These are phyloP conservation scores for Crocidura indochinensis DNA, from an alignment of 2,797 vertebrate species.

Conservation along the genomic window DNA sequence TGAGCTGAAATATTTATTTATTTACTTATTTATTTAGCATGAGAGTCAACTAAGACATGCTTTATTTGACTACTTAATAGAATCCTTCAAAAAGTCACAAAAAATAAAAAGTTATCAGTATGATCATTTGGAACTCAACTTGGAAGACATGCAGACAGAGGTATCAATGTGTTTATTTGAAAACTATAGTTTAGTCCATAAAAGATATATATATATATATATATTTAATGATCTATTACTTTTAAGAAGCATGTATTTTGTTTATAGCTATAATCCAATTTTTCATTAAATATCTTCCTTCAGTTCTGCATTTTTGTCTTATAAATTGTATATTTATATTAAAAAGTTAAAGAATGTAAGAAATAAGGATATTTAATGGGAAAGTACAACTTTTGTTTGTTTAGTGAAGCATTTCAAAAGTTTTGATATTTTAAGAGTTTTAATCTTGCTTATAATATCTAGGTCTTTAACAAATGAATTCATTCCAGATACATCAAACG, in stretches of 20 bases:
- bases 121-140: conserved; percentile 64
- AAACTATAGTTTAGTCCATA: not conserved
- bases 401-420: not conserved
- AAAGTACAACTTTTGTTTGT: not conserved
- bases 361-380: not conserved
- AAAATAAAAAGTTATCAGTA: conserved; percentile 31
- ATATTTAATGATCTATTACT: not conserved
- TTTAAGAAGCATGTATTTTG: not conserved
- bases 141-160: conserved; percentile 73
- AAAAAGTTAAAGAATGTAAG: not conserved
- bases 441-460: not conserved
- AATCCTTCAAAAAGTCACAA: not conserved
- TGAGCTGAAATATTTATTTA: not conserved
- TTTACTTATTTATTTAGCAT: conserved; percentile 69
- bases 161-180: conserved; percentile 66
- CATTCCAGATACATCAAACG: conserved; percentile 70
- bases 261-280: conserved; percentile 2
- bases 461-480: not conserved
- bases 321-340: not conserved
- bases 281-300: not conserved
- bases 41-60: not conserved
- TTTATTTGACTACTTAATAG: conserved; percentile 47
- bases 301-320: not conserved
- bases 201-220: not conserved
- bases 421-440: too few species aligned